These are phyloP conservation scores for Hoplodrina ambigua DNA, from an alignment of 2,888 invertebrate species.

Conservation along the genomic window DNA sequence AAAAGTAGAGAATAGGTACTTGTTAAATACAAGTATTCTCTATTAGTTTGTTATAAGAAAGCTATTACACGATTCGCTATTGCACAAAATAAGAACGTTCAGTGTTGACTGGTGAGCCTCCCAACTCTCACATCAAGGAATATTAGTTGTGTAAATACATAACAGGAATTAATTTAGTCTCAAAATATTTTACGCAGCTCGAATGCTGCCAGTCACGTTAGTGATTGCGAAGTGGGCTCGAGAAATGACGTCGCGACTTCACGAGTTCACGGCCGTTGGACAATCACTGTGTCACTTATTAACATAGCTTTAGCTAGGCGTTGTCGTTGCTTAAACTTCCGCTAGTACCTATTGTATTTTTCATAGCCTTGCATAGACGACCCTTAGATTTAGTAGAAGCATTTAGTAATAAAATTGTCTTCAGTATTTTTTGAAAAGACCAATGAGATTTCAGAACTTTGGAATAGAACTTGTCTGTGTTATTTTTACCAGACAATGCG, in stretches of 20 bases:
- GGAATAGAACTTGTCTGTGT: neutral
- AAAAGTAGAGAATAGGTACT: too few species aligned
- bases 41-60: constrained; percentile 12
- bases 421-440: neutral
- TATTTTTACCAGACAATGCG: neutral
- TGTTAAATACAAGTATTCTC: too few species aligned
- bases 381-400: neutral
- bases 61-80: neutral
- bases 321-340: neutral
- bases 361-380: neutral
- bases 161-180: constrained; percentile 13
- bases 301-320: constrained; percentile 4
- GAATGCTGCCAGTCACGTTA: constrained; percentile 43
- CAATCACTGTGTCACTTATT: constrained; percentile 45
- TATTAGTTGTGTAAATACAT: neutral
- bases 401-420: neutral
- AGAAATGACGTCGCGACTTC: constrained; percentile 27
- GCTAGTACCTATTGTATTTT: neutral
- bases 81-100: neutral
- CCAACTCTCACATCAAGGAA: constrained; percentile 3
- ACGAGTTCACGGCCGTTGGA: constrained; percentile 39
- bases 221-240: constrained; percentile 25
- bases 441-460: neutral
- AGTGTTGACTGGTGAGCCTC: neutral
- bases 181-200: constrained; percentile 18